A percentile compares a stretch with the other conserved stretches of the same genome.
These are phyloP conservation scores for Sorex maritimensis DNA, from an alignment of 2,797 vertebrate genomes.

Conservation along the genomic window DNA sequence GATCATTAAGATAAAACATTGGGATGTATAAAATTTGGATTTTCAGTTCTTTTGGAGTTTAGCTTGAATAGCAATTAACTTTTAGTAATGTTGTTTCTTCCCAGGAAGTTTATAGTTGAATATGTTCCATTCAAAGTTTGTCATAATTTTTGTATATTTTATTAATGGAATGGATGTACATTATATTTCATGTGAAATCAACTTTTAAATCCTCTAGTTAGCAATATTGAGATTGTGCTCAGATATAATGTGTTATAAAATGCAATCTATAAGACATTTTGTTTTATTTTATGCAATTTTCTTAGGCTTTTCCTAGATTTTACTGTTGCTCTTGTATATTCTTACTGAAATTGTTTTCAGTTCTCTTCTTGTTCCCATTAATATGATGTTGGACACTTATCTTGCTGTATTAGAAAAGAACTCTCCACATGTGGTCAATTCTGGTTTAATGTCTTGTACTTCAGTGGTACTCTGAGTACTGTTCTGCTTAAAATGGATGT, in stretches of 20 bases:
- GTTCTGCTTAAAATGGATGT: neutral
- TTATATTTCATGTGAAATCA: neutral
- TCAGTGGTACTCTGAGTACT: no score
- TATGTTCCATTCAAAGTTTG: neutral
- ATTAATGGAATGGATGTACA: neutral
- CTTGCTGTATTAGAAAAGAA: no score
- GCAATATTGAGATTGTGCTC: neutral
- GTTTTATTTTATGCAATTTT: neutral
- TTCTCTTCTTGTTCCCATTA: neutral
- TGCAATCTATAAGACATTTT: neutral
- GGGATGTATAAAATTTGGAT: neutral
- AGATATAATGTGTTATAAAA: neutral
- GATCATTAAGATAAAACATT: neutral
- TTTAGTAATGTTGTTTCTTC: neutral
- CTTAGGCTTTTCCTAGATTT: neutral
- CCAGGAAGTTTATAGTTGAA: neutral
- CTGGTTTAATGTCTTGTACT: no score
- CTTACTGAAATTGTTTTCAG: neutral
- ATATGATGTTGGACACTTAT: neutral
- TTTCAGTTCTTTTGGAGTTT: neutral
- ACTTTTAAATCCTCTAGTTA: neutral
- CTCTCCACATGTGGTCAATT: no score
- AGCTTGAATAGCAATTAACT: neutral
- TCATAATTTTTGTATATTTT: constrained; percentile 20
- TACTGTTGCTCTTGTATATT: neutral